These are phyloP conservation scores for Thera britannica DNA, from an alignment of 2,888 invertebrate genomes.

Conservation along the genomic window DNA sequence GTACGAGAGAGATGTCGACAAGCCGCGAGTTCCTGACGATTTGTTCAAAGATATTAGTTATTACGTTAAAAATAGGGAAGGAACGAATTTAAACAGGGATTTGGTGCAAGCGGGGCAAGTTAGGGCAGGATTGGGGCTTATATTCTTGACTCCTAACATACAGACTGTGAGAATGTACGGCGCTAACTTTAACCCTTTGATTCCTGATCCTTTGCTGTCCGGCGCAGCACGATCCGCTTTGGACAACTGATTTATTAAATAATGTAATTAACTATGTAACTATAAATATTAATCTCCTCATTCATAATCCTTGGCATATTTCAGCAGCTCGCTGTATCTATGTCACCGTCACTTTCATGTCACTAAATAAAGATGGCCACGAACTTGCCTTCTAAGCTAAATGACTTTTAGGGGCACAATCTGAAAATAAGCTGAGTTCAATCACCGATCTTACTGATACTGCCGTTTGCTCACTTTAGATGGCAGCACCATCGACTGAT, in stretches of 20 bases:
- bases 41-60: constrained; percentile 65
- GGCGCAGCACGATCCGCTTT: constrained; percentile 41
- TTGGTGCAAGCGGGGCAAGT: constrained; percentile 53
- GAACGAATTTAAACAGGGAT: constrained; percentile 50
- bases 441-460: too few relatives aligned
- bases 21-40: constrained; percentile 50
- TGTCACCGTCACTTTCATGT: too few relatives aligned
- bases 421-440: too few relatives aligned
- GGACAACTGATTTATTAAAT: constrained; percentile 41
- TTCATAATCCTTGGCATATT: too few relatives aligned
- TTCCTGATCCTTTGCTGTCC: constrained; percentile 45
- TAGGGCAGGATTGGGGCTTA: constrained; percentile 52
- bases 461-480: too few relatives aligned
- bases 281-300: too few relatives aligned
- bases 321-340: too few relatives aligned
- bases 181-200: constrained; percentile 62
- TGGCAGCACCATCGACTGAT: too few relatives aligned
- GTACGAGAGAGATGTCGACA: constrained; percentile 47
- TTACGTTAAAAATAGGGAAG: constrained; percentile 62
- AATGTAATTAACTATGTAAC: too few relatives aligned
- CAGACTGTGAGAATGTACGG: constrained; percentile 60
- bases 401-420: too few relatives aligned
- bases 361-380: too few relatives aligned
- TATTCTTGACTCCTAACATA: constrained; percentile 57
- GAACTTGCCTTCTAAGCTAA: too few relatives aligned